Percentiles rank a stretch among this genome's conserved stretches.
These are phyloP conservation scores for Platynereis dumerilii DNA, from an alignment of 2,888 invertebrate genomes.

Conservation along the genomic window DNA sequence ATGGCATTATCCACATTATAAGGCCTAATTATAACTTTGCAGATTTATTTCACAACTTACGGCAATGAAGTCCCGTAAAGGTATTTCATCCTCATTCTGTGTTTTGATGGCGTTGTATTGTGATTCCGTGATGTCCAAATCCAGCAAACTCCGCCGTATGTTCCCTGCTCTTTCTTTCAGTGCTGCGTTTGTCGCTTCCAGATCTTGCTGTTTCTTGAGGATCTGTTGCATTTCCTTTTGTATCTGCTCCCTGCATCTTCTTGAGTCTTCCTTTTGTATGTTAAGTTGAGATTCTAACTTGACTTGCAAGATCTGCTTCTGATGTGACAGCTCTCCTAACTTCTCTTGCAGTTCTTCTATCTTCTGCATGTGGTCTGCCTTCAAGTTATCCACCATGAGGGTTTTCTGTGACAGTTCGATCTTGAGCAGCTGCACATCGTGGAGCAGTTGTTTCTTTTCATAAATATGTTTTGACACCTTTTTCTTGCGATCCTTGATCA, in stretches of 20 bases:
- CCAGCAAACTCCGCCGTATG: conserved; percentile 50
- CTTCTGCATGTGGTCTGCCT: conserved; percentile 57
- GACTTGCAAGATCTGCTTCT: conserved; percentile 59
- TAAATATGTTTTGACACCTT: conserved; percentile 56
- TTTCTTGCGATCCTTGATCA: conserved; percentile 25
- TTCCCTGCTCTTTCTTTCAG: conserved; percentile 59
- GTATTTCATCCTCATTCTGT: conserved; percentile 51
- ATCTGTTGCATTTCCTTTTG: conserved; percentile 57
- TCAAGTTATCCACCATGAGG: conserved; percentile 59
- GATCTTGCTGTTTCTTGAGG: conserved; percentile 52
- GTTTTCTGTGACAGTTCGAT: conserved; percentile 63
- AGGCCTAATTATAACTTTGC: too few species aligned
- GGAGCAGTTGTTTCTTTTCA: conserved; percentile 60
- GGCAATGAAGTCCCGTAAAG: conserved; percentile 60
- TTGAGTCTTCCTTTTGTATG: conserved; percentile 59
- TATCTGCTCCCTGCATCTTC: conserved; percentile 48
- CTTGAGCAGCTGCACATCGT: conserved; percentile 62
- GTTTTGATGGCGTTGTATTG: conserved; percentile 53
- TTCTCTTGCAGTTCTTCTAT: conserved; percentile 62
- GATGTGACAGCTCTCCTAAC: conserved; percentile 58
- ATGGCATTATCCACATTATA: too few species aligned
- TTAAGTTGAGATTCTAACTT: conserved; percentile 53
- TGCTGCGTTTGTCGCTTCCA: conserved; percentile 60
- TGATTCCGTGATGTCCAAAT: conserved; percentile 56
- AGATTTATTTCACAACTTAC: too few species aligned